Conservation (phyloP, 2,113 vertebrate species). For the Okapia johnstoni region DNA sequence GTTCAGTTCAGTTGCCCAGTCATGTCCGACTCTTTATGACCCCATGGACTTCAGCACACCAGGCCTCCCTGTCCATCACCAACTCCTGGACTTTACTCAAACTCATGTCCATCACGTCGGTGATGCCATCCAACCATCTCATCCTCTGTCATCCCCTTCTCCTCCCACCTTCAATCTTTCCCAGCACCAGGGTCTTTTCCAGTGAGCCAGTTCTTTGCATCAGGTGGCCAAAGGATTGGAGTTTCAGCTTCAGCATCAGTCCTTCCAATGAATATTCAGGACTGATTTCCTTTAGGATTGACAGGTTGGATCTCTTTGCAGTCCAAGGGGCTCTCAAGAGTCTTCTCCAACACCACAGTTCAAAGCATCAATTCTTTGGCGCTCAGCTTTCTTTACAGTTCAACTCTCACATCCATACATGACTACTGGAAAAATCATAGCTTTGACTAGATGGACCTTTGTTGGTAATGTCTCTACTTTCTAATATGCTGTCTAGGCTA, state of each 20-base stretch:
- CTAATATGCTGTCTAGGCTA: not conserved
- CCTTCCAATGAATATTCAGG: not conserved
- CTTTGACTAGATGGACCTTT: not conserved
- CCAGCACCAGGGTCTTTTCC: not conserved
- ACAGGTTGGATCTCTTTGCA: not conserved
- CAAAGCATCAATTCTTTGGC: rapidly evolving
- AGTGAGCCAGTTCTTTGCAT: rapidly evolving
- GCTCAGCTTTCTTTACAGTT: not conserved
- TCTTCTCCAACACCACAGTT: not conserved
- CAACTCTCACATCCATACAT: not conserved
- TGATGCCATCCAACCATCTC: not conserved
- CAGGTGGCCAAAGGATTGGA: not conserved
- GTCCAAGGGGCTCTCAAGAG: not conserved
- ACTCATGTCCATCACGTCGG: not conserved
- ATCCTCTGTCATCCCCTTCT: not conserved
- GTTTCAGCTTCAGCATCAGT: not conserved
- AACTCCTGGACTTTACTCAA: not conserved
- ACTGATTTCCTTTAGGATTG: not conserved
- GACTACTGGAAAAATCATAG: not conserved
- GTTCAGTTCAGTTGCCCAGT: not conserved
- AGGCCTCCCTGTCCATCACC: not conserved
- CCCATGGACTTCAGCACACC: not conserved
- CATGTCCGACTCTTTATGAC: rapidly evolving
- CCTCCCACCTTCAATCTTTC: not conserved
- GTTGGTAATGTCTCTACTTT: not conserved